Evolutionary conservation across 2,113 vertebrate genomes (phyloP), one percentile per base, ranked within the genome.

Genomic region (Urocolius indicus): DNA sequence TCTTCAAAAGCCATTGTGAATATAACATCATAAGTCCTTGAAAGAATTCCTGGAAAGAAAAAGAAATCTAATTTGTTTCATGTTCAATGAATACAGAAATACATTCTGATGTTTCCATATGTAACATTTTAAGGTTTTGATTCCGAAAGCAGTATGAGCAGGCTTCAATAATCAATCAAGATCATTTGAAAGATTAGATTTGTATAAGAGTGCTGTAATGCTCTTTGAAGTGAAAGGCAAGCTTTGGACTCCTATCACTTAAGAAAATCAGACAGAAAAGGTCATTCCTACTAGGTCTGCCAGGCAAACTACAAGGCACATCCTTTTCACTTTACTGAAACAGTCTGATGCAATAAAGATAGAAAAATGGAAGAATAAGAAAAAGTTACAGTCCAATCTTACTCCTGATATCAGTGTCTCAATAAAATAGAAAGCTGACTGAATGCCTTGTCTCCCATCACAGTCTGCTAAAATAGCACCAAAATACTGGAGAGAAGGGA

Each of bases 41-140:
- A 94, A 98, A 97, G 94, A 96, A 97, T 96, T 97, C 96, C 98
- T 98, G 82, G 63, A 94, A 98, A 62, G 97, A 84, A 97, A 96
- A 90, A 78, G 34, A 95, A 94, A 94, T 76, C 87, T 88, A 75
- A 79, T 82, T 93, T 73, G 10, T 87, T 69, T 94, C 66, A 67
- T 14, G 13, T 46, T 87, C 34, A 81, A 16, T 63, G 91, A 86
- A 45, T 90, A 67, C 34, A 88, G 91, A 92, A 94, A 67, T 52
- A 43, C 34, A 82, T 87, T 84, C 43, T 84, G 85, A 38, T 26
- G 27, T 87, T 89, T 85, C 36, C 73, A 45, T 45, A 30, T 66
- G 48, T 59, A 90, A 88, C 58, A 66, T 76, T 7, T 59, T 65
- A 75, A 73, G 16, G 29, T 73, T 66, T 93, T 84, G n/a, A 68